These are phyloP conservation scores for Leucania comma DNA, from an alignment of 2,888 invertebrate genomes.

Conservation along the genomic window DNA sequence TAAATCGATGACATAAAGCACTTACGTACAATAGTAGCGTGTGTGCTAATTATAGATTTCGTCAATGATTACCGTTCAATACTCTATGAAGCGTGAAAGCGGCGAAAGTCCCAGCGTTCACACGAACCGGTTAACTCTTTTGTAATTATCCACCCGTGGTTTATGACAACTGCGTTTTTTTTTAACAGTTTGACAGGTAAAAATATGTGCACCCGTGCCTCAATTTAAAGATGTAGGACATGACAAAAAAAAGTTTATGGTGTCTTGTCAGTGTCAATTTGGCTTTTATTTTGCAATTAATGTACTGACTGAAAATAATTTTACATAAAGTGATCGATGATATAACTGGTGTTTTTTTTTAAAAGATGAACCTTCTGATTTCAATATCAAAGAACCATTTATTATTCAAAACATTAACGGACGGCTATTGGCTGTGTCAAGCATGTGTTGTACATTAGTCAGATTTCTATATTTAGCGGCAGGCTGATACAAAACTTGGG, in stretches of 20 bases:
- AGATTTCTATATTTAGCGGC: slow-evolving; percentile 82
- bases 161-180: slow-evolving; percentile 58
- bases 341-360: not conserved
- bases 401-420: slow-evolving; percentile 70
- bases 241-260: slow-evolving; percentile 23
- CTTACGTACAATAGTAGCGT: slow-evolving; percentile 56
- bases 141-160: slow-evolving; percentile 74
- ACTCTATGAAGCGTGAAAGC: slow-evolving; percentile 82
- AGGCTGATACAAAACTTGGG: slow-evolving; percentile 78
- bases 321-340: slow-evolving; percentile 1
- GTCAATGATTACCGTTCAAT: slow-evolving; percentile 75
- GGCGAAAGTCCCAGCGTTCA: slow-evolving; percentile 83
- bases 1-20: slow-evolving; percentile 39
- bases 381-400: slow-evolving; percentile 50
- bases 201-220: not conserved
- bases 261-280: not conserved
- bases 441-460: slow-evolving; percentile 83
- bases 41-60: slow-evolving; percentile 78
- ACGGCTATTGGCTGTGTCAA: slow-evolving; percentile 77
- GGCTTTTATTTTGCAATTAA: not conserved
- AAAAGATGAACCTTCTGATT: not conserved
- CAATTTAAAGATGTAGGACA: not conserved
- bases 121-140: slow-evolving; percentile 81
- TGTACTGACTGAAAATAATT: not conserved
- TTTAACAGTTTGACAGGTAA: not conserved